These are phyloP conservation scores for Agrochola macilenta DNA, from an alignment of 2,888 invertebrate genomes.

Conservation along the genomic window DNA sequence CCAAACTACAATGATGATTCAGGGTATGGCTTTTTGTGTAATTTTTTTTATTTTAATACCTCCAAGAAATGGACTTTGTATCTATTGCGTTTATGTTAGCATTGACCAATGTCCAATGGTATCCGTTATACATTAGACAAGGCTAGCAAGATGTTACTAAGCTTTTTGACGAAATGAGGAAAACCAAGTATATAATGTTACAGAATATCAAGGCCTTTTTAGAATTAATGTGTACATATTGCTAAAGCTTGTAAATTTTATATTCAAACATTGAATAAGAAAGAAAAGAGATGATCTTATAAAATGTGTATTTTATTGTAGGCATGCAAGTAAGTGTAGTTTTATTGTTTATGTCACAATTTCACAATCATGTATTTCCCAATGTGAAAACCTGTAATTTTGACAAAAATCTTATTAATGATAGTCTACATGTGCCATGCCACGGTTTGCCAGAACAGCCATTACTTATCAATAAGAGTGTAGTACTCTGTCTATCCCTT, in stretches of 20 bases:
- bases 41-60: slow-evolving; percentile 5
- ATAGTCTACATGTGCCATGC: neutral
- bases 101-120: slow-evolving; percentile 35
- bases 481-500: neutral
- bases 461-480: neutral
- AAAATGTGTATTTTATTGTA: slow-evolving; percentile 1
- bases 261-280: neutral
- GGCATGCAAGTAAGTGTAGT: neutral
- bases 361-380: neutral
- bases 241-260: neutral
- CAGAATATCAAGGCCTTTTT: neutral
- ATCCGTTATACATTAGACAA: slow-evolving; percentile 28
- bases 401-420: neutral
- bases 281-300: neutral
- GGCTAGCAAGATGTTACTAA: slow-evolving; percentile 12
- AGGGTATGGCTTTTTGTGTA: neutral
- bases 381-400: neutral
- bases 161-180: slow-evolving; percentile 11
- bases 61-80: slow-evolving; percentile 35
- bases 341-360: neutral
- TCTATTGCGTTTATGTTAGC: neutral
- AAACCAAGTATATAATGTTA: neutral
- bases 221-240: neutral
- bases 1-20: slow-evolving; percentile 18
- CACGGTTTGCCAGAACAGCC: neutral